Percentiles rank a stretch among this genome's conserved stretches.
Conservation (phyloP, 2,888 invertebrate species). For the Ephialtes manifestator region DNA sequence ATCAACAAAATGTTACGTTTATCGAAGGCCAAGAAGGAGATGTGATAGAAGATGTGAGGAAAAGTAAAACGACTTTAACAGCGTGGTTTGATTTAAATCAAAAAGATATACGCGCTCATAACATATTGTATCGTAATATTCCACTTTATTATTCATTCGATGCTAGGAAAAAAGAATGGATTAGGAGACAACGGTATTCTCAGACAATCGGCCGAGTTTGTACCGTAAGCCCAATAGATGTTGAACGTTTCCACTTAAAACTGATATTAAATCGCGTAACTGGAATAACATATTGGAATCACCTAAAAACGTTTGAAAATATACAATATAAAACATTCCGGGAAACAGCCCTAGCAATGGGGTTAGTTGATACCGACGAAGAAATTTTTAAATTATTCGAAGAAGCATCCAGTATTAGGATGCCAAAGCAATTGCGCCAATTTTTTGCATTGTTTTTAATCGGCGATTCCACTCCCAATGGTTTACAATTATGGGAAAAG, state of each 20-base stretch:
- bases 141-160: too few relatives aligned
- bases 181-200: conserved; percentile 29
- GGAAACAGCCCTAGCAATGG: conserved; percentile 52
- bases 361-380: conserved; percentile 43
- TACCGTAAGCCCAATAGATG: conserved; percentile 33
- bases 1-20: background rate
- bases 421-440: conserved; percentile 26
- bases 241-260: too few relatives aligned
- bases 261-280: conserved; percentile 53
- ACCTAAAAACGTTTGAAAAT: too few relatives aligned
- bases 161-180: conserved; percentile 34
- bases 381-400: conserved; percentile 46
- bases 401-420: too few relatives aligned
- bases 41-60: background rate
- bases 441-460: conserved; percentile 35
- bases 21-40: background rate
- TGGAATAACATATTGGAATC: conserved; percentile 52
- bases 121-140: too few relatives aligned
- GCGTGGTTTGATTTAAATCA: too few relatives aligned
- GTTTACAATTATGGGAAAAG: too few relatives aligned
- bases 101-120: too few relatives aligned
- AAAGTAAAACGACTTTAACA: too few relatives aligned
- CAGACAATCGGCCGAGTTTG: conserved; percentile 54
- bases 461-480: background rate
- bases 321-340: conserved; percentile 36